These are phyloP conservation scores for Melospiza melodia DNA, from an alignment of 2,113 vertebrate genomes.

Conservation along the genomic window DNA sequence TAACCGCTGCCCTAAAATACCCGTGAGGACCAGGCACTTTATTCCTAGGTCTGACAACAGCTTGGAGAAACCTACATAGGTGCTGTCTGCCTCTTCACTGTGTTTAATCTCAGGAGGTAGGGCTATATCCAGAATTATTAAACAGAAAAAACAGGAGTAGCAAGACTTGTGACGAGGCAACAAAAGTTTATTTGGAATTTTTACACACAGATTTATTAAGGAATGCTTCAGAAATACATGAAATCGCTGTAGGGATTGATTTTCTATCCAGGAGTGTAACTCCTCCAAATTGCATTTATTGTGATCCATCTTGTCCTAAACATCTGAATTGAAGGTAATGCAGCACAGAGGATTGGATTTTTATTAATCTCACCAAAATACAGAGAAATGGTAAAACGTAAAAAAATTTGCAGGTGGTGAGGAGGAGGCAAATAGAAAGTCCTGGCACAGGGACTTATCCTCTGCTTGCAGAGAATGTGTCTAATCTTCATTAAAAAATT, in stretches of 20 bases:
- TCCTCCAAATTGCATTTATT: neutral
- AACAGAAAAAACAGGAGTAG: neutral
- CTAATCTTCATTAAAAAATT: neutral
- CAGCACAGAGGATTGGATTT: neutral
- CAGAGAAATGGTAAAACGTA: neutral
- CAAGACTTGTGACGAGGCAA: neutral
- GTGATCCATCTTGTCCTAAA: neutral
- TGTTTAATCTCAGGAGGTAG: neutral
- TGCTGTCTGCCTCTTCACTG: neutral
- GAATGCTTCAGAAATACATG: neutral
- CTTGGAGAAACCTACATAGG: neutral
- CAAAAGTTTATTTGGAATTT: neutral
- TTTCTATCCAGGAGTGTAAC: neutral
- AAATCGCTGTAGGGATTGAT: neutral
- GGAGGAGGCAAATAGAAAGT: neutral
- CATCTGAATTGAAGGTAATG: neutral
- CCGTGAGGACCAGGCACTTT: neutral
- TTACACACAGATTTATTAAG: neutral
- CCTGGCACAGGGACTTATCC: neutral
- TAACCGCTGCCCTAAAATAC: neutral
- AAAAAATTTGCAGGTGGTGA: neutral
- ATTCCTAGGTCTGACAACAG: neutral
- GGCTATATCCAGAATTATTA: neutral
- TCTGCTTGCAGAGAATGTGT: neutral
- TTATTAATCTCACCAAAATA: neutral